These are phyloP conservation scores for Abrostola triplasia DNA, from an alignment of 2,888 invertebrate species.

Conservation along the genomic window DNA sequence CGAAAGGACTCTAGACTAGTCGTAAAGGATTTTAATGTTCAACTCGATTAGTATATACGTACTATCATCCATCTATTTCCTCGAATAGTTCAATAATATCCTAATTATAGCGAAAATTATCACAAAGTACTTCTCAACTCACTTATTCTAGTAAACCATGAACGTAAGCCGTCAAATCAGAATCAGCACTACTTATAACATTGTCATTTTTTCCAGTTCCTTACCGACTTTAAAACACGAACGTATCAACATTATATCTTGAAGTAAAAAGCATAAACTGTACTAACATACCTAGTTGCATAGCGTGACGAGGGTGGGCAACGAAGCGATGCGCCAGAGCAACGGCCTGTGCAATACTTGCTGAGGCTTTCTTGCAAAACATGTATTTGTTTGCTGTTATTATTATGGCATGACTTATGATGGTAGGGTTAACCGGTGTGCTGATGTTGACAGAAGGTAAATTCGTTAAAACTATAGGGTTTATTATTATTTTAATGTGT, in stretches of 20 bases:
- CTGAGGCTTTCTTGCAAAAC: constrained; percentile 48
- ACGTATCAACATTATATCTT: constrained; percentile 28
- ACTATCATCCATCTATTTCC: too few relatives aligned
- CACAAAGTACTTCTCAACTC: too few relatives aligned
- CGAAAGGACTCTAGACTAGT: too few relatives aligned
- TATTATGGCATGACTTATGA: constrained; percentile 13
- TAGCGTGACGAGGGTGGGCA: constrained; percentile 69
- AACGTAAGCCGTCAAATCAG: too few relatives aligned
- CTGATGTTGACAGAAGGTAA: not conserved
- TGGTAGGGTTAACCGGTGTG: not conserved
- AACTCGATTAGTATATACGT: too few relatives aligned
- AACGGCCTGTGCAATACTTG: constrained; percentile 69
- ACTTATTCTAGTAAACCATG: too few relatives aligned
- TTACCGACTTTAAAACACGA: constrained; percentile 6
- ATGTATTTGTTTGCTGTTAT: constrained; percentile 35
- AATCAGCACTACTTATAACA: not conserved
- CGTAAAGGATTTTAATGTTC: too few relatives aligned
- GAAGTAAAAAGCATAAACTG: constrained; percentile 48
- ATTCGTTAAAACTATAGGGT: not conserved
- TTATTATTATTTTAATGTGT: not conserved
- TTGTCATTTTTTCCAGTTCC: not conserved
- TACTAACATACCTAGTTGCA: constrained; percentile 49
- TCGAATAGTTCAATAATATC: too few relatives aligned
- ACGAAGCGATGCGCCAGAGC: constrained; percentile 64
- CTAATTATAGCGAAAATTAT: too few relatives aligned